These are phyloP conservation scores for Gila orcuttii DNA, from an alignment of 2,113 vertebrate genomes.

Conservation along the genomic window DNA sequence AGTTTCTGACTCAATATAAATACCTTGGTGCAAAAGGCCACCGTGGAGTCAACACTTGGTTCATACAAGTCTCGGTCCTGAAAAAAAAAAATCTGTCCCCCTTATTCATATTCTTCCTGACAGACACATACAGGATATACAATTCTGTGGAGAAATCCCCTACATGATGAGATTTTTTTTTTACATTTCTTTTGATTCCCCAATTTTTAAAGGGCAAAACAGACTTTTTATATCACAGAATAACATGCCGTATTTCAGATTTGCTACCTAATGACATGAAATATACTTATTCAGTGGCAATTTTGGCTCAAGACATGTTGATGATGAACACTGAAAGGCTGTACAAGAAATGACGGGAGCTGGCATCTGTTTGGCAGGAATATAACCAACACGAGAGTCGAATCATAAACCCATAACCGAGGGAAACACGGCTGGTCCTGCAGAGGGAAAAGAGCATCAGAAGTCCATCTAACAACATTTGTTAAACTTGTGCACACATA, in stretches of 20 bases:
- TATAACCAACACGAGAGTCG: neutral
- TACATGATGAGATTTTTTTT: neutral
- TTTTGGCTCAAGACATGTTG: neutral
- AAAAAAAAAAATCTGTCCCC: too few species aligned
- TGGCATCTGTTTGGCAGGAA: constrained; percentile 33
- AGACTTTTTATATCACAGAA: constrained; percentile 7
- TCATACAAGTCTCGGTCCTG: neutral
- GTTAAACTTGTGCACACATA: neutral
- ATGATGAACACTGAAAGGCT: constrained; percentile 6
- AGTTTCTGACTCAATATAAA: constrained; percentile 1
- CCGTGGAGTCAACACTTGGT: neutral
- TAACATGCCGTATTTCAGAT: constrained; percentile 9
- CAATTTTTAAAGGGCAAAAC: neutral
- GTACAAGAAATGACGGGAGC: neutral
- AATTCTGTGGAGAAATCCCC: neutral
- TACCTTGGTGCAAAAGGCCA: constrained; percentile 17
- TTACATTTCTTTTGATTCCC: neutral
- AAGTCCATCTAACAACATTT: neutral
- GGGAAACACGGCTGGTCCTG: constrained; percentile 76
- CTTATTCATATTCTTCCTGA: neutral
- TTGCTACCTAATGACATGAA: neutral
- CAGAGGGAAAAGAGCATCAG: constrained; percentile 38
- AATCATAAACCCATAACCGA: constrained; percentile 77
- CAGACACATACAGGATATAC: neutral
- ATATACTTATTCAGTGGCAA: neutral